Conservation (phyloP, 2,888 invertebrate species). For the Colletes collaris region DNA sequence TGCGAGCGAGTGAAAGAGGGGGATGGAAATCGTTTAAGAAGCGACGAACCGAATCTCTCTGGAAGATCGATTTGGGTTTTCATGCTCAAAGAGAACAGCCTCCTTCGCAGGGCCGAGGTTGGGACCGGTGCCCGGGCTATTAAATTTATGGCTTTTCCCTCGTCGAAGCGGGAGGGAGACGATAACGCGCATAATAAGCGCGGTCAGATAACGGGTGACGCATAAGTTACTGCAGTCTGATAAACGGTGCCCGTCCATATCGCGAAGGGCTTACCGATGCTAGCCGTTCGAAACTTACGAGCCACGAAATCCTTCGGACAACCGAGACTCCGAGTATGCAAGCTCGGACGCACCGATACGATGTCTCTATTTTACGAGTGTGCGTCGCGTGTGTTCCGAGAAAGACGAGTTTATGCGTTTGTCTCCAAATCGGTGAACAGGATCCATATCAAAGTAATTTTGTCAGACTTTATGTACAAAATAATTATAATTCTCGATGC, state of each 20-base stretch:
- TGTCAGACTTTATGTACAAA: too few species aligned
- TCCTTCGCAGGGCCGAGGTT: constrained; percentile 12
- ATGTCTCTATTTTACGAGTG: constrained; percentile 7
- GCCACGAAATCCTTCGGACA: neutral
- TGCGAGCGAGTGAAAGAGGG: too few species aligned
- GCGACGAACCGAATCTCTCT: constrained; percentile 38
- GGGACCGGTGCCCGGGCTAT: constrained; percentile 51
- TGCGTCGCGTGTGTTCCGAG: neutral
- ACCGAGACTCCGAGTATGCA: neutral
- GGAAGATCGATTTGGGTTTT: constrained; percentile 64
- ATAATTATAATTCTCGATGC: too few species aligned
- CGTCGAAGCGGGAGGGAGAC: constrained; percentile 61
- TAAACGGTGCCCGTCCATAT: constrained; percentile 62
- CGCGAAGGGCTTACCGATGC: constrained; percentile 14
- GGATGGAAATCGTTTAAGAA: neutral
- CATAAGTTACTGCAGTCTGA: constrained; percentile 70
- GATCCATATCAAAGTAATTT: too few species aligned
- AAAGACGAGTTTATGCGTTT: too few species aligned
- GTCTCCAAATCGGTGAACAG: too few species aligned
- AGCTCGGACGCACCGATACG: constrained; percentile 7
- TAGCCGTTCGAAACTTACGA: neutral
- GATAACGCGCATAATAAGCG: constrained; percentile 76
- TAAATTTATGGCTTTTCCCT: constrained; percentile 75
- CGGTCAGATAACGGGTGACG: constrained; percentile 71
- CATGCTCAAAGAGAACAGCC: constrained; percentile 29